phyloP scores from a whole-genome alignment of 2,888 invertebrate genomes.

The Steinernema hermaphroditum region DNA sequence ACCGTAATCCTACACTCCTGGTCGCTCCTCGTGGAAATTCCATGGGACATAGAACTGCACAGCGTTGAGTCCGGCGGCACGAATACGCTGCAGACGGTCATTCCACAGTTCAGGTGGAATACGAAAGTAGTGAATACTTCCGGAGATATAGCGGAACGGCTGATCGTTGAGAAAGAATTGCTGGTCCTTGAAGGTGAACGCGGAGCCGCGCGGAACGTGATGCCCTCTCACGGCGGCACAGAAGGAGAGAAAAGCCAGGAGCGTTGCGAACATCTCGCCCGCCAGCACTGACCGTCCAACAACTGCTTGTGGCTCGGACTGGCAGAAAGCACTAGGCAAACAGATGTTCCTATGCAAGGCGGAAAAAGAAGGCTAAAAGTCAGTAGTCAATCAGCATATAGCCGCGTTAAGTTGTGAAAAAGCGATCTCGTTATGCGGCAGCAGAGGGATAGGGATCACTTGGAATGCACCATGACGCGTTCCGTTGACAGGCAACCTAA shows the following conservation, averaged over 20 bases:
- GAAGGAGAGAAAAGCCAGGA: not conserved
- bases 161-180: conserved; percentile 70
- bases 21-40: conserved; percentile 43
- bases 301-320: not conserved
- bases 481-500: too few relatives aligned
- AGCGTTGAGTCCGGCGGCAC: conserved; percentile 75
- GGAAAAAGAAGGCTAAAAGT: conserved; percentile 19
- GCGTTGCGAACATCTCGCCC: not conserved
- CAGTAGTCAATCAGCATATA: conserved; percentile 1
- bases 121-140: conserved; percentile 79
- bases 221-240: not conserved
- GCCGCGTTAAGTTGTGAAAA: not conserved
- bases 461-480: too few relatives aligned
- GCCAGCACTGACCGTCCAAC: too few relatives aligned
- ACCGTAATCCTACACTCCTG: conserved; percentile 32
- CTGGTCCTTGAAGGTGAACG: not conserved
- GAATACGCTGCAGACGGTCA: conserved; percentile 76
- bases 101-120: conserved; percentile 80
- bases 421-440: too few relatives aligned
- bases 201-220: not conserved
- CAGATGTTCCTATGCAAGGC: conserved; percentile 11
- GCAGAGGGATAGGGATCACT: too few relatives aligned
- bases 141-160: conserved; percentile 71
- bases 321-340: not conserved
- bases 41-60: conserved; percentile 59